A percentile compares a stretch with the other conserved stretches of the same genome.
Evolutionary conservation across 1,140 invertebrate genomes (phyloP).

Genomic region (Caenorhabditis brenneri): DNA sequence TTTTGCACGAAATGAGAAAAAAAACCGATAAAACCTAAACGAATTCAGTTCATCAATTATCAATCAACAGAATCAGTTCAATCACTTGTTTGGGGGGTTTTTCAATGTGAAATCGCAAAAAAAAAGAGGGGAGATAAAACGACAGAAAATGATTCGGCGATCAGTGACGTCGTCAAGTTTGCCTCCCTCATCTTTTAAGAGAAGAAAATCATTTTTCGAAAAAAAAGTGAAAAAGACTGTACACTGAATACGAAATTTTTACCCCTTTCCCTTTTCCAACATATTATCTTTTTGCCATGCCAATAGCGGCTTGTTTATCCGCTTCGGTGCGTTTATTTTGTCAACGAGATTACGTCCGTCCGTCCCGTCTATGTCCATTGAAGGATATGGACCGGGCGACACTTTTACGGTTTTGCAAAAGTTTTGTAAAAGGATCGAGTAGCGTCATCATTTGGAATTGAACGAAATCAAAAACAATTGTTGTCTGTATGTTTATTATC

Average conservation of each 20-base stretch:
- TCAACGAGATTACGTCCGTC: conserved; percentile 27
- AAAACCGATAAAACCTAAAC: not conserved
- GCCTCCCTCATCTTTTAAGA: not conserved
- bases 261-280: not conserved
- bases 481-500: not conserved
- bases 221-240: conserved; percentile 2
- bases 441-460: too few relatives aligned
- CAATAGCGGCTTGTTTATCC: conserved; percentile 38
- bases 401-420: conserved; percentile 9
- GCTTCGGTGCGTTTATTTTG: conserved; percentile 38
- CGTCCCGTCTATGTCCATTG: not conserved
- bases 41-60: conserved; percentile 34
- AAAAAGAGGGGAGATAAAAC: not conserved
- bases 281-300: not conserved
- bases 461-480: too few relatives aligned
- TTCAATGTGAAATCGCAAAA: conserved; percentile 19
- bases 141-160: conserved; percentile 32
- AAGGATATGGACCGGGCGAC: not conserved
- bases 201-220: not conserved
- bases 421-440: too few relatives aligned
- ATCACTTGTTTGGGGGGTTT: conserved; percentile 40
- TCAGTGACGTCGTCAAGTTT: conserved; percentile 14
- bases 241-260: not conserved
- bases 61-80: conserved; percentile 33
- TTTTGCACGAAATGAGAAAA: not conserved